Base-by-base conservation (phyloP, 2,797 vertebrate genomes). In the Nyctalus aviator region DNA sequence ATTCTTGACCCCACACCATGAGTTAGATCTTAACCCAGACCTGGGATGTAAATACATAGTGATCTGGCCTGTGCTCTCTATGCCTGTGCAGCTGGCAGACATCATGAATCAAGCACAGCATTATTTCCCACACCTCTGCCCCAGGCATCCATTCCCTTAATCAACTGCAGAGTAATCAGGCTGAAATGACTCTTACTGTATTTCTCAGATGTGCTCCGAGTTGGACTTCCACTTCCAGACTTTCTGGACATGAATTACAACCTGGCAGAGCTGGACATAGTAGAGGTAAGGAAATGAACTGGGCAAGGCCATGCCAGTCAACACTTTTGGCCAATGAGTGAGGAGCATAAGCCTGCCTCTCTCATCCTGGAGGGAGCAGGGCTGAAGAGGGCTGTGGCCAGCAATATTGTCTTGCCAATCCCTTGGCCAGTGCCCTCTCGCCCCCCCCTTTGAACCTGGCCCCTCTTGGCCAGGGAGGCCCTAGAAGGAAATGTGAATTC, bases 201-300 rank as follows among this genome's bases (percentile, higher is more conserved):
- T 2, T 0, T 97, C 95, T 77, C 92, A 97, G 97, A 57, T 88
- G 88, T 17, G 3, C 83, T 97, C 90, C 76, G 5, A 1, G 64
- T 91, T 0, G 95, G 97, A 17, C 3, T 97, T n/a, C 95, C 97
- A 1, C 95, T 97, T n/a, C 97, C 95, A 0, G 1, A 84, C 7
- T 75, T 97, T 20, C 84, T 97, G 91, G 95, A 81, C 72, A 87
- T 91, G 89, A 57, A 89, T 32, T 94, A 96, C 50, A 48, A 9
- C 53, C 2, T 14, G n/a, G 71, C 83, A 0, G 90, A 25, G 57
- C 11, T 91, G 88, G 3, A 41, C 11, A 1, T 78, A 32, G 3
- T 3, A 0, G 50, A 97, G 96, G 97, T 62, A 83, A 96, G 95
- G 20, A 10, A 17, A 21, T 66, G 69, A 64, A 46, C 25, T 53